These are phyloP conservation scores for Lepus oiostolus DNA, from an alignment of 2,797 vertebrate genomes.

Conservation along the genomic window DNA sequence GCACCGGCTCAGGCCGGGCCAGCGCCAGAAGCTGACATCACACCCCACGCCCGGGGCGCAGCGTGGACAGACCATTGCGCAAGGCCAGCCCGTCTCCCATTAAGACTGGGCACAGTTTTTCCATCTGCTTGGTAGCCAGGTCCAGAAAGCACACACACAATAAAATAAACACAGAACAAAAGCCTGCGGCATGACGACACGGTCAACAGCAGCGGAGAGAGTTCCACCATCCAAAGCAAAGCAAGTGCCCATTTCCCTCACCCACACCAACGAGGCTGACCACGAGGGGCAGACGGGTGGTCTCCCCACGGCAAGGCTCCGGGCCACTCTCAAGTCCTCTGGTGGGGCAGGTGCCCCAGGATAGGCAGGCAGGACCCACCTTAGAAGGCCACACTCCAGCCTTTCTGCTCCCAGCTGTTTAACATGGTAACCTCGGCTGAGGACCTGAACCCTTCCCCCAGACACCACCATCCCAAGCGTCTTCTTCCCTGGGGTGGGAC, in stretches of 20 bases:
- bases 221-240: slow-evolving; percentile 60
- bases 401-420: background rate
- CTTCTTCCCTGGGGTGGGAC: too few species aligned
- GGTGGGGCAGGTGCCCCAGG: background rate
- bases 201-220: background rate
- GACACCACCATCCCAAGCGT: background rate
- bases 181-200: background rate
- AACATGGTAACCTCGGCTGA: background rate
- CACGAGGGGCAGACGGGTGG: background rate
- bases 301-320: background rate
- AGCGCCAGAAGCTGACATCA: slow-evolving; percentile 45
- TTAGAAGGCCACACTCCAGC: background rate
- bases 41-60: slow-evolving; percentile 67
- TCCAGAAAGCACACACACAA: slow-evolving; percentile 65
- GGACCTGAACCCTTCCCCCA: too few species aligned
- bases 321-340: slow-evolving; percentile 7
- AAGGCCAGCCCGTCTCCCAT: slow-evolving; percentile 68
- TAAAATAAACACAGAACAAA: slow-evolving; percentile 67
- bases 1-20: slow-evolving; percentile 69
- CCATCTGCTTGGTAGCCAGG: slow-evolving; percentile 75
- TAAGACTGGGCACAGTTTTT: slow-evolving; percentile 16
- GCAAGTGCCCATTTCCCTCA: slow-evolving; percentile 18
- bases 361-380: background rate
- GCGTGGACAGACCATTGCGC: slow-evolving; percentile 53
- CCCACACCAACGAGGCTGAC: background rate